Evolutionary conservation across 2,797 vertebrate species (phyloP), one percentile per base, ranked within the genome.

Genomic region (Cottoperca gobio): DNA sequence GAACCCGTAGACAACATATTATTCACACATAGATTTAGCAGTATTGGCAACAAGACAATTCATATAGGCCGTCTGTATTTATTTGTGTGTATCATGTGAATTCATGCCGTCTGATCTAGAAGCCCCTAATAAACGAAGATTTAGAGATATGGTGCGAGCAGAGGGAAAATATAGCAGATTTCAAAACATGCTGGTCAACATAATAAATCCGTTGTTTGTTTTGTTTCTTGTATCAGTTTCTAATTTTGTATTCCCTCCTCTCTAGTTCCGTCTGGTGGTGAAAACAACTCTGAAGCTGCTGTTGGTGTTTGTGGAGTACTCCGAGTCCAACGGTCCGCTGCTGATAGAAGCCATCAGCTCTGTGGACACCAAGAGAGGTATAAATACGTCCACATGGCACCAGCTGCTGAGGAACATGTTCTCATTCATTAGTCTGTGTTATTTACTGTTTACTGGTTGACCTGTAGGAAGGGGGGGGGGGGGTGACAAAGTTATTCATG

Each of bases 231-330:
- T 55, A 6, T 73, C 26, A 26, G n/a, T 76, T 37, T 57, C 19
- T 75, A 24, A 46, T 39, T 8, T 35, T 37, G 37, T 31, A 26
- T 70, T 8, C 58, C n/a, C 14, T 8, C 48, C 1, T 23, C 33
- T 37, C 6, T n/a, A 99, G 97, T 99, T 99, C 86, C 97, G 97
- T 28, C 86, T 99, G 82, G 97, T 99, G 84, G 96, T 98, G 67
- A 98, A 98, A 91, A 99, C 97, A 0, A 94, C 97, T 0, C 89
- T 99, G 91, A 99, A 99, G 88, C 94, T 99, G 78, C 91, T 99
- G 86, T 93, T 99, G 61, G 97, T 99, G 87, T 98, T 99, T 74
- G 97, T 98, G 90, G 97, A 99, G 81, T 99, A 99, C 66, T 96
- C 97, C 0, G 97, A 97, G 87, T 95, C 96, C 52, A 99, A 99